Evolutionary conservation across 2,888 invertebrate species (phyloP).

Genomic region (Trichopria drosophilae): DNA sequence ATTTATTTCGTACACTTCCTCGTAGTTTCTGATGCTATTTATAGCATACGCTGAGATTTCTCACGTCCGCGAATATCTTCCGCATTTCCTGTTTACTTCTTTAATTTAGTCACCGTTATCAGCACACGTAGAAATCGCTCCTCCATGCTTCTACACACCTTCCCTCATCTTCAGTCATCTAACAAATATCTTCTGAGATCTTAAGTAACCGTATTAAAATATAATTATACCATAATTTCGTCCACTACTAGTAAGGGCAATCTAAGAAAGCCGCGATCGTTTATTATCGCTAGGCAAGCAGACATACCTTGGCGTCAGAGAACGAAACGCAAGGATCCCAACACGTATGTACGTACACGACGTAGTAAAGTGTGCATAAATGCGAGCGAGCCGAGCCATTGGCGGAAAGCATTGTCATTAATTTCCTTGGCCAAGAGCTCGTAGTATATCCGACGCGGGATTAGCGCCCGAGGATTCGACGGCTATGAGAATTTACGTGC

Average conservation of each 20-base stretch:
- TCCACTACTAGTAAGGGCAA: conserved; percentile 1
- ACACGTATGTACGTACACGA: neutral
- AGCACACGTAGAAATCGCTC: too few relatives aligned
- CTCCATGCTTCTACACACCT: conserved; percentile 2
- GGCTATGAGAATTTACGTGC: conserved; percentile 33
- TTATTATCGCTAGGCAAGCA: conserved; percentile 33
- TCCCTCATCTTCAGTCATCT: conserved; percentile 6
- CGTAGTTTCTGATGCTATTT: too few relatives aligned
- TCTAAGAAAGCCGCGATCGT: conserved; percentile 30
- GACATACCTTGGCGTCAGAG: conserved; percentile 5
- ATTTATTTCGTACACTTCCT: too few relatives aligned
- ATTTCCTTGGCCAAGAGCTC: conserved; percentile 46
- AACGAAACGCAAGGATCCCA: conserved; percentile 19
- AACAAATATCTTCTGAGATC: too few relatives aligned
- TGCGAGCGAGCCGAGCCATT: conserved; percentile 26
- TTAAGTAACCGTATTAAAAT: conserved; percentile 35
- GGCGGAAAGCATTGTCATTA: conserved; percentile 47
- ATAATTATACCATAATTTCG: conserved; percentile 44
- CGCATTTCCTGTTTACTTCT: too few relatives aligned
- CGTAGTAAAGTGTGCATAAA: neutral
- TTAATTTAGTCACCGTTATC: too few relatives aligned
- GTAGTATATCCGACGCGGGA: conserved; percentile 41
- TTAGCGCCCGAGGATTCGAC: conserved; percentile 43
- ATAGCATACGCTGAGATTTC: too few relatives aligned
- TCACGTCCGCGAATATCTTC: too few relatives aligned